These are phyloP conservation scores for Istiophorus platypterus DNA, from an alignment of 2,113 vertebrate species.

Conservation along the genomic window DNA sequence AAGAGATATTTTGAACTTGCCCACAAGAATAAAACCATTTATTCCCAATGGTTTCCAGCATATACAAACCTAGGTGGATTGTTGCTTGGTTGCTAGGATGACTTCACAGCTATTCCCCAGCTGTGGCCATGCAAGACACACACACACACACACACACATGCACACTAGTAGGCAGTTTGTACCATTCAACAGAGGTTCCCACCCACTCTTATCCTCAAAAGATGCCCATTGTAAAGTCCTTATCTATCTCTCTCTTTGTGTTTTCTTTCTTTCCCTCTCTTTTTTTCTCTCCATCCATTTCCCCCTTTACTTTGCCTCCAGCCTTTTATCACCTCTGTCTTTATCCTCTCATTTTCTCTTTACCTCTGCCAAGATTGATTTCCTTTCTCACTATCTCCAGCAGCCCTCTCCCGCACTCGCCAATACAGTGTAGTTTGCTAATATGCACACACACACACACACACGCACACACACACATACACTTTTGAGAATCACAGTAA, in stretches of 20 bases:
- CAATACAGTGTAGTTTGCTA: conserved; percentile 56
- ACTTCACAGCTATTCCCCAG: conserved; percentile 82
- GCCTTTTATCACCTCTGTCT: conserved; percentile 72
- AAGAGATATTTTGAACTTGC: conserved; percentile 7
- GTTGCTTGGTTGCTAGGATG: conserved; percentile 72
- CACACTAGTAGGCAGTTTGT: conserved; percentile 29
- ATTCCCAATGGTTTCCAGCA: conserved; percentile 17
- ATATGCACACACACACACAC: conserved; percentile 39
- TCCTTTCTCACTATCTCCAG: conserved; percentile 73
- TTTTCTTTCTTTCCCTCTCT: conserved; percentile 45
- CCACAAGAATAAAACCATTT: neutral
- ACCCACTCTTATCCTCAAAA: conserved; percentile 76
- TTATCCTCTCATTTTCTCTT: conserved; percentile 74
- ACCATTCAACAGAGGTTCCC: conserved; percentile 63
- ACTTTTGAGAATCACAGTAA: conserved; percentile 70
- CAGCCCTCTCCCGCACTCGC: conserved; percentile 55
- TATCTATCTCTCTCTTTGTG: conserved; percentile 80
- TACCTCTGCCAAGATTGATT: conserved; percentile 79
- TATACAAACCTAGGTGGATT: conserved; percentile 22
- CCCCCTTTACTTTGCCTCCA: conserved; percentile 21
- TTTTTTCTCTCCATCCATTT: neutral
- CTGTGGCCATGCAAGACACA: conserved; percentile 63
- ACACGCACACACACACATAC: conserved; percentile 43
- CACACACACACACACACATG: conserved; percentile 16
- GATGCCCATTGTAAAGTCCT: conserved; percentile 57